Conservation (phyloP, 2,888 invertebrate genomes). For the Sussaba pulchella region DNA sequence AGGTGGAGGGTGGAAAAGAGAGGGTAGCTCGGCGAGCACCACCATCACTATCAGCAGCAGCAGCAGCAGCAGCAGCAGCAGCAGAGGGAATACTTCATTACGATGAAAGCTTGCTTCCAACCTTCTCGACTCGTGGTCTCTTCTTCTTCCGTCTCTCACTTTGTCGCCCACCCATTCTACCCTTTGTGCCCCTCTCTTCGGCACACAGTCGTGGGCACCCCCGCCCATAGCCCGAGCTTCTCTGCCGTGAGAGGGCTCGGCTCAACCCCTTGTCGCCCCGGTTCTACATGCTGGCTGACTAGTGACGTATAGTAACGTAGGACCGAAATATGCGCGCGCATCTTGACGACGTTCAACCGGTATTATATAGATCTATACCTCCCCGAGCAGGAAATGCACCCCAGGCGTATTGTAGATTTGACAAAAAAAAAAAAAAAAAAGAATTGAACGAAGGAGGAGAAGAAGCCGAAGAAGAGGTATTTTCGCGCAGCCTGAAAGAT, state of each 20-base stretch:
- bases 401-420: conserved; percentile 44
- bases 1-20: conserved; percentile 16
- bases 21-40: background rate
- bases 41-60: conserved; percentile 17
- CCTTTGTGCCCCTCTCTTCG: conserved; percentile 59
- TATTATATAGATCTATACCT: conserved; percentile 47
- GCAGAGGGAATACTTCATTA: conserved; percentile 79
- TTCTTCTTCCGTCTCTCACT: conserved; percentile 52
- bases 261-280: conserved; percentile 63
- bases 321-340: conserved; percentile 63
- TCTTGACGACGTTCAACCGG: conserved; percentile 43
- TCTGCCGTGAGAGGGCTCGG: conserved; percentile 58
- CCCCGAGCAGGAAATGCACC: conserved; percentile 38
- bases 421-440: conserved; percentile 35
- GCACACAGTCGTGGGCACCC: conserved; percentile 34
- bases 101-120: conserved; percentile 80
- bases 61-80: conserved; percentile 16
- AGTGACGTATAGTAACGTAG: conserved; percentile 38
- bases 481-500: conserved; percentile 27
- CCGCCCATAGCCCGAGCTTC: conserved; percentile 47
- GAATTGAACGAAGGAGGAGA: background rate
- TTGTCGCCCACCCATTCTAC: conserved; percentile 55
- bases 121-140: conserved; percentile 66
- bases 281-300: conserved; percentile 52
- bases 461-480: background rate